Evolutionary conservation across 2,113 vertebrate genomes (phyloP), one percentile per base, ranked within the genome.

Genomic region (Tyrannus savana): DNA sequence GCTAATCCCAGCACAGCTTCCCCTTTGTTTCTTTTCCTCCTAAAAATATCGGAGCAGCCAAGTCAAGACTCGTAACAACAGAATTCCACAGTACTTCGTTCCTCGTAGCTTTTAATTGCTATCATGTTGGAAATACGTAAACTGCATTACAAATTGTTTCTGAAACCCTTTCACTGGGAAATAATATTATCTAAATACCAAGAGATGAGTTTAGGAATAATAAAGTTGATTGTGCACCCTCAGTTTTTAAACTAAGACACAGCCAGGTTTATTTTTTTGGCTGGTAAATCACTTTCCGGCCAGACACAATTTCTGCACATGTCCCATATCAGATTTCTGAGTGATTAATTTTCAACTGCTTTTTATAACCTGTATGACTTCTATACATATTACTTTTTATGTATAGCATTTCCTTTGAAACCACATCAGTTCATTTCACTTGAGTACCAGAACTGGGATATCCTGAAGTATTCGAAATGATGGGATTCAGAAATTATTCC

Each of bases 31-130:
- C 90, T 88, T 77, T 56, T 49, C 64, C 64, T 88, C 82, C 39
- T 52, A 35, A 85, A 95, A 91, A 41, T 19, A n/a, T 12, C 53
- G 59, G 53, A 39, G 2, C 9, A 14, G 46, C 5, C 30, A 52
- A 84, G 52, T 60, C 44, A 47, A 47, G 41, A 17, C 17, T 55
- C 1, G 0, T 1, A 71, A 56, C 28, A 59, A 27, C 4, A 10
- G 21, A 44, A 52, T 71, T 75, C 63, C 66, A 35, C 7, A 35
- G 44, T 16, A 33, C 33, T 91, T 33, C 60, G 56, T 89, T 46
- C 46, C 31, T 66, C 3, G 0, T 3, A 19, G 18, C 18, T 77
- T 82, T 90, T 80, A 63, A 62, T 19, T 59, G 46, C 39, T 17
- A 2, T 25, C 1, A 0, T 17, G 23, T 13, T 63, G 75, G 50